These are phyloP conservation scores for Myzus persicae DNA, from an alignment of 1,140 invertebrate species.

Conservation along the genomic window DNA sequence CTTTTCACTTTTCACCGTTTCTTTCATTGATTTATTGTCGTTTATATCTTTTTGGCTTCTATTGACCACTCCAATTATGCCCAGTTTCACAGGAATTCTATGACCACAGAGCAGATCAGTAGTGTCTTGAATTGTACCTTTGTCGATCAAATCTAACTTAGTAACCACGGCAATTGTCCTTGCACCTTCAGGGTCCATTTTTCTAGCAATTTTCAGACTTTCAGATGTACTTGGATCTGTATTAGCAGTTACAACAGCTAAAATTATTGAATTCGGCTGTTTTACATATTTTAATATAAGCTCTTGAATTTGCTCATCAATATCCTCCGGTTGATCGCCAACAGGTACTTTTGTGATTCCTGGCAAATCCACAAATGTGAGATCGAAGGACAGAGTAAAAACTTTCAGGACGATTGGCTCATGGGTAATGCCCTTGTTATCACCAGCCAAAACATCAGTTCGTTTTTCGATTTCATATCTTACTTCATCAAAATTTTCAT, in stretches of 20 bases:
- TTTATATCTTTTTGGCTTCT: conserved; percentile 68
- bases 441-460: conserved; percentile 75
- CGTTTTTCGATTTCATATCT: conserved; percentile 78
- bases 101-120: conserved; percentile 75
- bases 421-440: conserved; percentile 76
- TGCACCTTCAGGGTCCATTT: conserved; percentile 91
- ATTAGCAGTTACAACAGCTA: conserved; percentile 95
- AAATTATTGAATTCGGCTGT: conserved; percentile 90
- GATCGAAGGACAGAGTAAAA: conserved; percentile 81
- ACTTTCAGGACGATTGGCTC: conserved; percentile 77
- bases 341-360: conserved; percentile 95
- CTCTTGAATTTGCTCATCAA: conserved; percentile 82
- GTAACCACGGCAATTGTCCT: conserved; percentile 77
- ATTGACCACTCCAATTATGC: too few relatives aligned
- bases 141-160: conserved; percentile 82
- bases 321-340: conserved; percentile 92
- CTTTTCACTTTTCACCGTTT: conserved; percentile 72
- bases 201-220: conserved; percentile 93
- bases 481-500: conserved; percentile 74
- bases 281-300: conserved; percentile 95
- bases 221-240: conserved; percentile 96
- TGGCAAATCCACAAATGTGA: conserved; percentile 94
- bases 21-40: conserved; percentile 70
- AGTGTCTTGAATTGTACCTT: conserved; percentile 80
- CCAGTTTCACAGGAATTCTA: conserved; percentile 76